Conservation (phyloP, 2,888 invertebrate species). For the Pseudococcus viburni region DNA sequence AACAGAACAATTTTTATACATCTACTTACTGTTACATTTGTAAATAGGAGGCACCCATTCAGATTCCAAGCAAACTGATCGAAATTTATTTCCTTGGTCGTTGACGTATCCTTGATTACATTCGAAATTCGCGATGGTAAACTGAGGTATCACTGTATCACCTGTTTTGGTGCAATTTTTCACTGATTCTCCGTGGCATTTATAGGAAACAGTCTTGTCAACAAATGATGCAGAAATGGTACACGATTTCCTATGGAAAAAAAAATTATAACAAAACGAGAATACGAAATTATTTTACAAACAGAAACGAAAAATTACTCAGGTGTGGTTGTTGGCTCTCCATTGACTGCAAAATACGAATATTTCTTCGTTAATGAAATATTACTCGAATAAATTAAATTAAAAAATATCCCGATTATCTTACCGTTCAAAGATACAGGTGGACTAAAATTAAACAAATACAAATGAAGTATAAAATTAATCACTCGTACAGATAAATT, state of each 20-base stretch:
- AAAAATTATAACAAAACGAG: not conserved
- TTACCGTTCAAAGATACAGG: not conserved
- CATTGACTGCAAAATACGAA: not conserved
- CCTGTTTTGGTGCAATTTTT: not conserved
- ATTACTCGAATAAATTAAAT: not conserved
- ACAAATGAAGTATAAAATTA: not conserved
- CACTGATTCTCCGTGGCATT: not conserved
- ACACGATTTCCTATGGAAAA: not conserved
- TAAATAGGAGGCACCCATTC: slow-evolving; percentile 30
- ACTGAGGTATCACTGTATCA: not conserved
- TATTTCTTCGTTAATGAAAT: not conserved
- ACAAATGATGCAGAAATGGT: not conserved
- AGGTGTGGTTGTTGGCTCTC: not conserved
- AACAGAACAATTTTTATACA: not conserved
- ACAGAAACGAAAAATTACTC: not conserved
- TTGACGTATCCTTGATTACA: slow-evolving; percentile 2
- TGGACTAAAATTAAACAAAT: not conserved
- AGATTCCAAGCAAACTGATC: not conserved
- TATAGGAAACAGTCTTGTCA: not conserved
- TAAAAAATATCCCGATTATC: not conserved
- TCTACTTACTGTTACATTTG: slow-evolving; percentile 18
- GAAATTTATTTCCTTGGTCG: not conserved
- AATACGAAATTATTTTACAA: not conserved
- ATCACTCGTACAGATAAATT: not conserved
- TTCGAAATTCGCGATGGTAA: not conserved